A percentile compares a stretch with the other conserved stretches of the same genome.
Evolutionary conservation across 2,797 vertebrate genomes (phyloP).

Genomic region (Pseudomugil gertrudae): DNA sequence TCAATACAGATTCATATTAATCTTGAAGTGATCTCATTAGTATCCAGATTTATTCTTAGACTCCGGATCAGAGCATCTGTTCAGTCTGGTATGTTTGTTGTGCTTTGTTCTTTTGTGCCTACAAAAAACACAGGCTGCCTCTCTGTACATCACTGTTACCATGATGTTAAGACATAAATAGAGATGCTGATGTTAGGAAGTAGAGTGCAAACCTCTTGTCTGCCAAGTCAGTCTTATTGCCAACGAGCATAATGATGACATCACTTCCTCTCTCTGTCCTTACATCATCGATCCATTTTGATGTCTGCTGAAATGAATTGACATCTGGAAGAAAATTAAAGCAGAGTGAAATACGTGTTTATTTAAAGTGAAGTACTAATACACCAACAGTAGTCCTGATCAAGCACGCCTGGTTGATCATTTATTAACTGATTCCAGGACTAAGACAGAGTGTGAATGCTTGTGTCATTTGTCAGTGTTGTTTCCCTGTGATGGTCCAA

Average conservation of each 20-base stretch:
- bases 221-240: conserved; percentile 92
- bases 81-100: neutral
- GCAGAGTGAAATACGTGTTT: neutral
- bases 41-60: conserved; percentile 14
- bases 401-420: too few species aligned
- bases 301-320: conserved; percentile 93
- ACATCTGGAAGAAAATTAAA: conserved; percentile 80
- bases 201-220: conserved; percentile 85
- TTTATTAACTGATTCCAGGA: too few species aligned
- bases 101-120: conserved; percentile 24
- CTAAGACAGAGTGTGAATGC: too few species aligned
- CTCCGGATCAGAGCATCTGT: neutral
- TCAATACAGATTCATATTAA: conserved; percentile 3
- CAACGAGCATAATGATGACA: conserved; percentile 94
- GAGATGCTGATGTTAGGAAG: conserved; percentile 6
- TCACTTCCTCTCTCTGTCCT: conserved; percentile 93
- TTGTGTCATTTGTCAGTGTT: too few species aligned
- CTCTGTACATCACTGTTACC: conserved; percentile 16
- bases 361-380: neutral
- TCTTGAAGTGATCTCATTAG: conserved; percentile 34
- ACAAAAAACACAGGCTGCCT: conserved; percentile 3
- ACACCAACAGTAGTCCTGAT: neutral
- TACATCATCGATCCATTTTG: conserved; percentile 94
- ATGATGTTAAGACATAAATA: conserved; percentile 20
- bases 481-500: too few species aligned